Evolutionary conservation across 2,888 invertebrate species (phyloP), one percentile per base, ranked within the genome.

Genomic region (Cancer borealis): DNA sequence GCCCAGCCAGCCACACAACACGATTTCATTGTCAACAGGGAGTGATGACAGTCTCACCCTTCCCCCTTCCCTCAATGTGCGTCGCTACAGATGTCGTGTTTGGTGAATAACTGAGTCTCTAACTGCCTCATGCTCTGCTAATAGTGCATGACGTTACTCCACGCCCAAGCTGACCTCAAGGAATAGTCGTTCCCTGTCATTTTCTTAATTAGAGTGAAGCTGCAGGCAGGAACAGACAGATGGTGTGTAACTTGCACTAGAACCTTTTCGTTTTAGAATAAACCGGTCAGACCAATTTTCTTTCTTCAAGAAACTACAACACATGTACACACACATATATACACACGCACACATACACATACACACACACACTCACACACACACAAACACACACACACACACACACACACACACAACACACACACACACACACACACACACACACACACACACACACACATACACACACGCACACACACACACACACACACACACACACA

Each of bases 391-490:
- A 60, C 60, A 60, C 60, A 60, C 60, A 60, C 60, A 60, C 60
- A 60, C 60, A 60, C 60, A 60, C 54, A 54, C 54, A 54, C 54
- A 54, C 54, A 54, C 60, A n/a, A 60, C 60, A 60, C 60, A 60
- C 60, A 60, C 60, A 60, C 60, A 60, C 60, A 60, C 60, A 60
- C 60, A 60, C 60, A 60, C 60, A 60, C 60, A 60, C 60, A 60
- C 60, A 60, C 60, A 60, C 60, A 60, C 60, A 21, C 21, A n/a
- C n/a, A n/a, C n/a, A n/a, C n/a, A n/a, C n/a, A n/a, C n/a, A n/a
- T n/a, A n/a, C n/a, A n/a, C n/a, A n/a, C n/a, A n/a, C n/a, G n/a
- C 54, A 54, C 54, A 54, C 54, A 54, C 54, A 54, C 60, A 60
- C 60, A 60, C 60, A 60, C 60, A 60, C 60, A 60, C 60, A 60